Conservation (phyloP, 2,113 vertebrate species). For the Entomyzon cyanotis region DNA sequence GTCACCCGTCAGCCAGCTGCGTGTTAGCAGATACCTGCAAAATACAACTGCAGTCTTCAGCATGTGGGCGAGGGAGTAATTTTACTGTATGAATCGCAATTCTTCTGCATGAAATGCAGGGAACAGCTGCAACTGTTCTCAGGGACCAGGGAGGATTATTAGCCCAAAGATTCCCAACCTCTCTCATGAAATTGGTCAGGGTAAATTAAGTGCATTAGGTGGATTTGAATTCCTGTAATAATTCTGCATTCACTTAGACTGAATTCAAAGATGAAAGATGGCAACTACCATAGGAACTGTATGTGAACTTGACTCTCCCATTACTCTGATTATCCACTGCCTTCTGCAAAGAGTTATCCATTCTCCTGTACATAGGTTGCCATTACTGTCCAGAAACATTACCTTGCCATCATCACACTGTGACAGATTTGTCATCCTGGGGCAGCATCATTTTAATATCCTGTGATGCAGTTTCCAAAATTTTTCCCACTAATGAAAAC, state of each 20-base stretch:
- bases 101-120: slow-evolving; percentile 6
- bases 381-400: background rate
- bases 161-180: background rate
- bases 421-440: background rate
- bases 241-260: background rate
- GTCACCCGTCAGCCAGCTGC: background rate
- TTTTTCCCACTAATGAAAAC: background rate
- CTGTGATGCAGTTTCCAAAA: background rate
- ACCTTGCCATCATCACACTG: background rate
- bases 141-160: background rate
- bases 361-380: background rate
- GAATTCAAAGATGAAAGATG: slow-evolving; percentile 16
- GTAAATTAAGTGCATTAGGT: background rate
- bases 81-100: background rate
- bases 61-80: background rate
- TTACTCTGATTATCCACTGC: background rate
- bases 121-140: slow-evolving; percentile 34
- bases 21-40: background rate
- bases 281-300: background rate
- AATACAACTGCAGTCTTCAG: background rate
- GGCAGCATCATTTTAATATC: background rate
- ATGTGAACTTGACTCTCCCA: background rate
- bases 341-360: background rate
- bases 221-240: background rate
- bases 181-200: background rate